These are phyloP conservation scores for Apus apus DNA, from an alignment of 2,113 vertebrate genomes.

Conservation along the genomic window DNA sequence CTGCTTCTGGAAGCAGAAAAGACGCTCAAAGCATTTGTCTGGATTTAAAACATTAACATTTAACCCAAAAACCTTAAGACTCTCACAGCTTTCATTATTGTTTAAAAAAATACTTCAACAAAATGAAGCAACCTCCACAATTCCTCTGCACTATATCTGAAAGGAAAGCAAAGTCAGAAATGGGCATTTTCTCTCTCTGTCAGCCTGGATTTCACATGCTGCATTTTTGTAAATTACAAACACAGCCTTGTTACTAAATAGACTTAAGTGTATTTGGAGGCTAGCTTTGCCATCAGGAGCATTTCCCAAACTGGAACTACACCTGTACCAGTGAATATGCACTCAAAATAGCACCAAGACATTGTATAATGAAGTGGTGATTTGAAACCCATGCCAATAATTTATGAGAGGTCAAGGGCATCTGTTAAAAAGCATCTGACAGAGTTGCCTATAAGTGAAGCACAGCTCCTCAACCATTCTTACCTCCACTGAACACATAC, in stretches of 20 bases:
- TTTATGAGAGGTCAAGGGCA: neutral
- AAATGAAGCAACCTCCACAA: neutral
- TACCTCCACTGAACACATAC: neutral
- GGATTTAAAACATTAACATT: neutral
- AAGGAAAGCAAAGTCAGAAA: neutral
- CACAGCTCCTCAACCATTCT: neutral
- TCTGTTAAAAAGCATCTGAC: neutral
- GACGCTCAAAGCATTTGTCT: neutral
- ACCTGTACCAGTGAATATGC: neutral
- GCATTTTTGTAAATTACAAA: neutral
- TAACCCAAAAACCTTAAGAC: neutral
- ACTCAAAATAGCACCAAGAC: neutral
- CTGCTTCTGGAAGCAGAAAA: neutral
- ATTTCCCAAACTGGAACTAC: neutral
- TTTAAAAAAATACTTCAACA: neutral
- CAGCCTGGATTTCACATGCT: neutral
- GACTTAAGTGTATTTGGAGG: neutral
- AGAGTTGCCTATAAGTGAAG: neutral
- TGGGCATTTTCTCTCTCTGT: neutral
- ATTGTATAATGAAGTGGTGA: neutral
- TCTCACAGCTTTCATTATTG: neutral
- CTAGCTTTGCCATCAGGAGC: neutral
- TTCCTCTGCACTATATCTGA: neutral
- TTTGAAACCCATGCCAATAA: neutral
- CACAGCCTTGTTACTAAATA: neutral